Percentiles rank a stretch among this genome's conserved stretches.
Evolutionary conservation across 1,140 invertebrate species (phyloP).

Genomic region (Drosophila insularis): DNA sequence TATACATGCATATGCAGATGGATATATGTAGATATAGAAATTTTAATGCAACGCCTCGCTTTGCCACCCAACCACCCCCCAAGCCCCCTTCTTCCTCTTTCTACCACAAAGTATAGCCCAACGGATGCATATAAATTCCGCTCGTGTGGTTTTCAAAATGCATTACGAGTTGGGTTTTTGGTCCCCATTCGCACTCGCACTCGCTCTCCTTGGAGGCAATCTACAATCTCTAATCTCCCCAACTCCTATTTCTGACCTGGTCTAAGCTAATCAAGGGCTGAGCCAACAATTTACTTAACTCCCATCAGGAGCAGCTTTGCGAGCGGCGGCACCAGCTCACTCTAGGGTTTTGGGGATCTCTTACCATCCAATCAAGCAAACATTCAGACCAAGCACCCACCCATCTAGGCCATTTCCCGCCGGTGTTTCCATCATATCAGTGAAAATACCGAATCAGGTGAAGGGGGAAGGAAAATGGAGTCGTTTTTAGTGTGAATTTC

Average conservation of each 20-base stretch:
- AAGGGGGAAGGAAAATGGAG: too few species aligned
- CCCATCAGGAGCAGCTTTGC: conserved; percentile 5
- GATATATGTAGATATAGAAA: conserved; percentile 20
- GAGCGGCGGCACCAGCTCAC: conserved; percentile 10
- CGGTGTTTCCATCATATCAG: conserved; percentile 62
- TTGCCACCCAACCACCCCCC: neutral
- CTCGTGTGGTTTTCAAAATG: conserved; percentile 77
- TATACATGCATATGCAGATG: neutral
- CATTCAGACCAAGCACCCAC: conserved; percentile 6
- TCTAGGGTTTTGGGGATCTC: conserved; percentile 19
- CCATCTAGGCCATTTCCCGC: conserved; percentile 18
- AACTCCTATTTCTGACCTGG: conserved; percentile 22
- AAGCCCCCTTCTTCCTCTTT: neutral
- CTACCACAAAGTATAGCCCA: conserved; percentile 17
- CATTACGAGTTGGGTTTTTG: conserved; percentile 47
- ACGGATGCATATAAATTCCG: conserved; percentile 71
- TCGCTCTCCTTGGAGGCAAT: neutral
- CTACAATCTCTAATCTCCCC: conserved; percentile 19
- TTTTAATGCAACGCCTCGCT: conserved; percentile 50
- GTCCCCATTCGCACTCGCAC: conserved; percentile 16
- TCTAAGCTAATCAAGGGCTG: conserved; percentile 76
- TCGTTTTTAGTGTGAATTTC: conserved; percentile 56
- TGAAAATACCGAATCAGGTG: neutral
- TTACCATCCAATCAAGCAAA: neutral
- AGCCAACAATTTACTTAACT: conserved; percentile 78